Evolutionary conservation across 2,797 vertebrate genomes (phyloP).

Genomic region (Pelobates cultripes): DNA sequence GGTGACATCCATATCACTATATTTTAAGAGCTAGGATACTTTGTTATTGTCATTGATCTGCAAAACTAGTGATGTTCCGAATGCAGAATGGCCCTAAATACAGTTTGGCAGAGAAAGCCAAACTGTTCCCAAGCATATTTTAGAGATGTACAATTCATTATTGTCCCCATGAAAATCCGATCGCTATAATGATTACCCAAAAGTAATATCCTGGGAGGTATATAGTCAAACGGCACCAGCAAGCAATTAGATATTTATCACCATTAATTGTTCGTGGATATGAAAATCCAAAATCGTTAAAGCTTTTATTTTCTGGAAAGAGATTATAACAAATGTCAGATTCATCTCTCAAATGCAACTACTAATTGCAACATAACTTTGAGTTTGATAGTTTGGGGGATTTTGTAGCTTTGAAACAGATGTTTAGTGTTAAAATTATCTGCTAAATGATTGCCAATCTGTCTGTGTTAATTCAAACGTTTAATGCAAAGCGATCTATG

Average conservation of each 20-base stretch:
- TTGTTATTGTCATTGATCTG: constrained; percentile 65
- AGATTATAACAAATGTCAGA: constrained; percentile 54
- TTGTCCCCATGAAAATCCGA: not conserved
- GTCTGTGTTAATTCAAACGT: constrained; percentile 24
- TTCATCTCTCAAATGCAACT: constrained; percentile 57
- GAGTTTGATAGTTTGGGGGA: constrained; percentile 67
- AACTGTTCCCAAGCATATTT: not conserved
- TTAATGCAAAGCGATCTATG: constrained; percentile 16
- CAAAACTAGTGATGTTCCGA: not conserved
- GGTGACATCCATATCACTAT: constrained; percentile 71
- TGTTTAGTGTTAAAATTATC: constrained; percentile 64
- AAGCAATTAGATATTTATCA: constrained; percentile 67
- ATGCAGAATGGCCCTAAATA: not conserved
- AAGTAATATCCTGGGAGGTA: constrained; percentile 34
- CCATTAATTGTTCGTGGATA: constrained; percentile 64
- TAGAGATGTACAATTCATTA: not conserved
- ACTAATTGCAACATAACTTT: constrained; percentile 65
- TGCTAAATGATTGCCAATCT: constrained; percentile 37
- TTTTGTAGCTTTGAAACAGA: constrained; percentile 70
- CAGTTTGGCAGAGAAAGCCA: not conserved
- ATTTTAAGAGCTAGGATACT: constrained; percentile 66
- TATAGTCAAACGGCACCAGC: constrained; percentile 64
- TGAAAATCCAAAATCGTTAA: constrained; percentile 43
- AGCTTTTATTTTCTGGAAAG: constrained; percentile 53
- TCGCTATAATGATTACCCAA: too few species aligned